Conservation (phyloP, 2,113 vertebrate genomes). For the Anarrhichthys ocellatus region DNA sequence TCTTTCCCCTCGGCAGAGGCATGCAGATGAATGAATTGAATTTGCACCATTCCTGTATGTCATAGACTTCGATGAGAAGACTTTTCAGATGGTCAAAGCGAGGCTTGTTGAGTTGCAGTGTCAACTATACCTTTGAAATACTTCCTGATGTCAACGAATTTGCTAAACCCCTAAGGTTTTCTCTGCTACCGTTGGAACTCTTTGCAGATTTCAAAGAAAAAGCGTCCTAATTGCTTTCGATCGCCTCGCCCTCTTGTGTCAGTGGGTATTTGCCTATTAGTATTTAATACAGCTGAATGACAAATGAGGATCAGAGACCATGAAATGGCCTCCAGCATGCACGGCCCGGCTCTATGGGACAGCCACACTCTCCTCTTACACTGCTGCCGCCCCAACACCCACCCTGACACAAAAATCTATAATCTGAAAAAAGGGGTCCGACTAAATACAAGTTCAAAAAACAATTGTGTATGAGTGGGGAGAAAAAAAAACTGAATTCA, state of each 20-base stretch:
- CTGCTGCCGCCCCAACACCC: conserved; percentile 23
- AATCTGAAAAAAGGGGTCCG: conserved; percentile 38
- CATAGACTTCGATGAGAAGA: background rate
- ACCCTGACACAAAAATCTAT: conserved; percentile 70
- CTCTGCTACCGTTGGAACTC: conserved; percentile 11
- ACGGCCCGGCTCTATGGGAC: conserved; percentile 26
- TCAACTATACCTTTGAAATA: conserved; percentile 13
- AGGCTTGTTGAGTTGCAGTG: background rate
- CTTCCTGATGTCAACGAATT: background rate
- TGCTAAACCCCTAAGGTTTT: conserved; percentile 5
- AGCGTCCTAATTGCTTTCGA: conserved; percentile 81
- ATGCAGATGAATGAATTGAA: conserved; percentile 32
- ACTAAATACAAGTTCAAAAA: conserved; percentile 50
- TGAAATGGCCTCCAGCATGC: conserved; percentile 76
- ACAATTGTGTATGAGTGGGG: conserved; percentile 13
- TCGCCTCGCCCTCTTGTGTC: conserved; percentile 69
- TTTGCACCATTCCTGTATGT: conserved; percentile 7
- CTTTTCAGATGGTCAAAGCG: conserved; percentile 4
- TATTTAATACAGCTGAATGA: conserved; percentile 83
- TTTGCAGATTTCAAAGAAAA: conserved; percentile 58
- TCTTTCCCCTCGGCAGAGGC: conserved; percentile 10
- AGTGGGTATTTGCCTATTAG: conserved; percentile 81
- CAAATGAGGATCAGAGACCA: conserved; percentile 82
- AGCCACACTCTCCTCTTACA: conserved; percentile 24
- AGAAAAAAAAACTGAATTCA: conserved; percentile 13